Percentiles rank a stretch among this genome's conserved stretches.
Evolutionary conservation across 2,797 vertebrate species (phyloP).

Genomic region (Malacoctenus gilli): DNA sequence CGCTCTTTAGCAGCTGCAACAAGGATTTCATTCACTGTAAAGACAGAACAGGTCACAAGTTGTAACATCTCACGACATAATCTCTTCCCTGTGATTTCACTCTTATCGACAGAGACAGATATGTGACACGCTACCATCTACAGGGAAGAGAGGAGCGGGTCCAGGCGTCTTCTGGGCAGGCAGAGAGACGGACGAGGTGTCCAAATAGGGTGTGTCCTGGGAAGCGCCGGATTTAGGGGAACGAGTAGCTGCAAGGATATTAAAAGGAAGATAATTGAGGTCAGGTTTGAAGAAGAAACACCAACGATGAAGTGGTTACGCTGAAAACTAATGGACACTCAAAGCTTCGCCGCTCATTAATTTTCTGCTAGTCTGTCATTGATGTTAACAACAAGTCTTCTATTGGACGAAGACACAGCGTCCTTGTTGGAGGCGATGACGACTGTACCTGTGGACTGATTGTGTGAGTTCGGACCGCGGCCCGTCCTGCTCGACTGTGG

Average conservation of each 20-base stretch:
- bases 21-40: slow-evolving; percentile 79
- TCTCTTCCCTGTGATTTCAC: no score
- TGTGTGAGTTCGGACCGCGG: slow-evolving; percentile 68
- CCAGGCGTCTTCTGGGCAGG: slow-evolving; percentile 73
- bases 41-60: slow-evolving; percentile 34
- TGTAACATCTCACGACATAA: no score
- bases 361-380: no score
- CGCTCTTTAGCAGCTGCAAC: slow-evolving; percentile 71
- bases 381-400: no score
- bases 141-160: slow-evolving; percentile 75
- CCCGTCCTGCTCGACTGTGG: slow-evolving; percentile 71
- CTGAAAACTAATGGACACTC: no score
- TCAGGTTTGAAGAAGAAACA: no score
- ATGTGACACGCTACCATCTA: slow-evolving; percentile 67
- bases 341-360: no score
- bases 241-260: slow-evolving; percentile 65
- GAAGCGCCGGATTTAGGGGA: slow-evolving; percentile 76
- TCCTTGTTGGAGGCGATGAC: no score
- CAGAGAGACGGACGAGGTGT: slow-evolving; percentile 75
- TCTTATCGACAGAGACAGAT: no score
- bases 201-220: slow-evolving; percentile 75
- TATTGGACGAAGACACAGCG: no score
- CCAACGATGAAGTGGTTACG: no score
- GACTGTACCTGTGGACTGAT: slow-evolving; percentile 67
- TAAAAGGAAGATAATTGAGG: background rate